These are phyloP conservation scores for Zaprionus vittiger DNA, from an alignment of 1,140 invertebrate species.

Conservation along the genomic window DNA sequence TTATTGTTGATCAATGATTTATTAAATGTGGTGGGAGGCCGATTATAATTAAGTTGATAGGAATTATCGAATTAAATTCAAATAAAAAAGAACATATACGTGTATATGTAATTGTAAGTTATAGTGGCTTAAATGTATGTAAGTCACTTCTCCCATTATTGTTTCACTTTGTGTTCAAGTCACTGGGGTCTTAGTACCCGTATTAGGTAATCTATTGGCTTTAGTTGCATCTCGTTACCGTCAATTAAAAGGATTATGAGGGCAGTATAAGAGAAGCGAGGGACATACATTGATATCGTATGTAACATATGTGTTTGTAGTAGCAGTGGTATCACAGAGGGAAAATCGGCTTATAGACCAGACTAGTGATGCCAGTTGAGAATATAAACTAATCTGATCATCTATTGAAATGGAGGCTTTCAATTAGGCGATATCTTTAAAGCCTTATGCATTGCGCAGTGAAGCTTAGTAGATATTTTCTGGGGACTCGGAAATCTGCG, in stretches of 20 bases:
- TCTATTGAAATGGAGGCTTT: neutral
- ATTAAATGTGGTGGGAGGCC: too few relatives aligned
- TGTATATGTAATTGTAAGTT: too few relatives aligned
- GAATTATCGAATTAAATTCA: too few relatives aligned
- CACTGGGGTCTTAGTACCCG: neutral
- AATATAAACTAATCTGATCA: neutral
- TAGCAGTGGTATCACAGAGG: neutral
- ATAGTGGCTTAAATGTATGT: too few relatives aligned
- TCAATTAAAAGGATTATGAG: neutral
- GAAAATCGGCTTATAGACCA: neutral
- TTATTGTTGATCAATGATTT: too few relatives aligned
- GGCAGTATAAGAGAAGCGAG: neutral
- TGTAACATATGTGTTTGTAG: neutral
- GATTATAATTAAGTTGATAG: too few relatives aligned
- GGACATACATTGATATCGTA: neutral
- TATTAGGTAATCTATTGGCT: neutral
- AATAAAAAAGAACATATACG: too few relatives aligned
- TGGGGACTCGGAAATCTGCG: neutral
- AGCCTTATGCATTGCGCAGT: neutral
- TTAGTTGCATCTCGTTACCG: neutral
- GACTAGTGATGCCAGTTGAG: neutral
- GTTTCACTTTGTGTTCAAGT: too few relatives aligned
- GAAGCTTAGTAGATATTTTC: neutral
- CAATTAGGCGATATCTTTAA: neutral
- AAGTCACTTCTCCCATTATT: too few relatives aligned